Conservation (phyloP, 2,888 invertebrate species). For the Philonicus albiceps region DNA sequence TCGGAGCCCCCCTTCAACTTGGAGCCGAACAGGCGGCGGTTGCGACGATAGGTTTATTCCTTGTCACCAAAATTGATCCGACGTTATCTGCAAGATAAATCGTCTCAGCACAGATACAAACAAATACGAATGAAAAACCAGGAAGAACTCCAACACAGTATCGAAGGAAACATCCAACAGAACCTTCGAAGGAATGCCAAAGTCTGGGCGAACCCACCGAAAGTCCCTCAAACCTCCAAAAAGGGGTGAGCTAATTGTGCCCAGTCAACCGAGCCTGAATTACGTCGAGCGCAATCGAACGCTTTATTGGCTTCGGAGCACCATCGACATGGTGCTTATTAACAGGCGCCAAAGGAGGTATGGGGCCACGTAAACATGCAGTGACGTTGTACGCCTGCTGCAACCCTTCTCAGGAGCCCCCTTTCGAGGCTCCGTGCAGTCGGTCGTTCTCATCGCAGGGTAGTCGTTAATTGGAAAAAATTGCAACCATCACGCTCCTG, state of each 20-base stretch:
- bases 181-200: not conserved
- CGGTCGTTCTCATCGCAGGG: not conserved
- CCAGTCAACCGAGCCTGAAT: conserved; percentile 22
- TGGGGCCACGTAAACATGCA: not conserved
- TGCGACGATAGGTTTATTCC: not conserved
- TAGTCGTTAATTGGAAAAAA: not conserved
- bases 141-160: not conserved
- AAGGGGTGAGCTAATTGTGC: conserved; percentile 9
- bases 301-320: conserved; percentile 27
- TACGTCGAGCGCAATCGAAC: conserved; percentile 18
- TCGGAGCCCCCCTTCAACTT: not conserved
- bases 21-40: not conserved
- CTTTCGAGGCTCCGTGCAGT: not conserved
- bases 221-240: not conserved
- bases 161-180: not conserved
- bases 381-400: not conserved
- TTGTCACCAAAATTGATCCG: not conserved
- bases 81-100: conserved; percentile 4
- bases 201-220: not conserved
- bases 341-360: not conserved
- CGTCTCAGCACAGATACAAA: not conserved
- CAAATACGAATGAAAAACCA: not conserved
- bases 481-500: not conserved
- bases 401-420: not conserved
- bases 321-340: not conserved